Conservation (phyloP, 2,888 invertebrate species). For the Lysandra bellargus region DNA sequence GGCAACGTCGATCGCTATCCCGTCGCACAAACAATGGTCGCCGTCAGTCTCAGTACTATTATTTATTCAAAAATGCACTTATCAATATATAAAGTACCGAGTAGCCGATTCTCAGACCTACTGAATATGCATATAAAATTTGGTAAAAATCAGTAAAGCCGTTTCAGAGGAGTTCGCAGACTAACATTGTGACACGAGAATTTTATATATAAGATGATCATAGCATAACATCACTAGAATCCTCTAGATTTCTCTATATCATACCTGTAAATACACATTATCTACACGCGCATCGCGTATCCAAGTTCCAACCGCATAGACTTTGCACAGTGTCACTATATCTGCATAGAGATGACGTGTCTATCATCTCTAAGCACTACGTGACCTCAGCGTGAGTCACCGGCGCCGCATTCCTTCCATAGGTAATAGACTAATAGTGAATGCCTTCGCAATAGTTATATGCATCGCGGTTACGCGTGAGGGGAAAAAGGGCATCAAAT, state of each 20-base stretch:
- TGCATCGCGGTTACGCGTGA: slow-evolving; percentile 37
- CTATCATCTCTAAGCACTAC: slow-evolving; percentile 52
- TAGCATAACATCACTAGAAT: too few species aligned
- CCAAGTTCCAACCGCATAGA: slow-evolving; percentile 45
- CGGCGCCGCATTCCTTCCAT: slow-evolving; percentile 49
- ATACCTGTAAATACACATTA: neutral
- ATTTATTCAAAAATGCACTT: too few species aligned
- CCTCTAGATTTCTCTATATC: neutral
- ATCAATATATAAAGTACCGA: too few species aligned
- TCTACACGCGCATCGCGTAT: slow-evolving; percentile 50
- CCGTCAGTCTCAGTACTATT: too few species aligned
- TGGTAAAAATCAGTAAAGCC: too few species aligned
- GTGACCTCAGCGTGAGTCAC: slow-evolving; percentile 73
- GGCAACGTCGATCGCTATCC: too few species aligned
- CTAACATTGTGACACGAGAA: too few species aligned
- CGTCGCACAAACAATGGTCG: too few species aligned
- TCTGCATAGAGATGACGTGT: slow-evolving; percentile 51
- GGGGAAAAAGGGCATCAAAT: neutral
- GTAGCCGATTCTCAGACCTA: too few species aligned
- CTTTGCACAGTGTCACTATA: neutral
- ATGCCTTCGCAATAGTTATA: slow-evolving; percentile 64
- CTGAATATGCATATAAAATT: too few species aligned
- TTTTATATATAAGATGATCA: too few species aligned
- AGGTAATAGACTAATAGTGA: slow-evolving; percentile 72
- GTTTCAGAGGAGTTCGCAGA: too few species aligned